Evolutionary conservation across 1,140 invertebrate genomes (phyloP).

Genomic region (Venustaconcha ellipsiformis): DNA sequence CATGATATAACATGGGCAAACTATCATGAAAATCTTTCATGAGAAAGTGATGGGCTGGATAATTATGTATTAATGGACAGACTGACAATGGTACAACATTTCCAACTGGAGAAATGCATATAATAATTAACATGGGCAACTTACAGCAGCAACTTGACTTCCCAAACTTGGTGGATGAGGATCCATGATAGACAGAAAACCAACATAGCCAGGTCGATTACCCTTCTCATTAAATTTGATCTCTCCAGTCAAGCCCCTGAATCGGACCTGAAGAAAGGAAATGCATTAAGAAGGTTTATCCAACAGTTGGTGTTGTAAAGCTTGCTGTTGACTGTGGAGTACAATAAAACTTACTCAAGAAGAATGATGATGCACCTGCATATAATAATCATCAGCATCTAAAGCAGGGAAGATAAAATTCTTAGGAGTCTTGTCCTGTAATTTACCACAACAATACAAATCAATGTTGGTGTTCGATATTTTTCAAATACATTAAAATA

Average conservation of each 20-base stretch:
- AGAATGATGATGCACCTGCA: background rate
- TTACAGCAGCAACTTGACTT: constrained; percentile 1
- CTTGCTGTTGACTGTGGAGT: background rate
- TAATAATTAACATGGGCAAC: background rate
- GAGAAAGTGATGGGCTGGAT: too few species aligned
- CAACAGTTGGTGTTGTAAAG: background rate
- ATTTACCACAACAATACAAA: background rate
- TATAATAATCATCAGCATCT: background rate
- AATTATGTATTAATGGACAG: too few species aligned
- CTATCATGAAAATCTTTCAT: too few species aligned
- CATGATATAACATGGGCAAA: too few species aligned
- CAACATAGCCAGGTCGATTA: constrained; percentile 32
- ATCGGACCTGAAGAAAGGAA: constrained; percentile 23
- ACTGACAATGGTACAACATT: background rate
- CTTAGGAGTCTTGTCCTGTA: too few species aligned
- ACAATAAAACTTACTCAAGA: background rate
- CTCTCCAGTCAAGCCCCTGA: constrained; percentile 28
- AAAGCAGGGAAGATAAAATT: background rate
- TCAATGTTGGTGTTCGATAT: background rate
- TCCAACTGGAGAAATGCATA: background rate
- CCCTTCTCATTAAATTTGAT: constrained; percentile 26
- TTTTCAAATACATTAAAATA: background rate
- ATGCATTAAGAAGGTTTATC: background rate
- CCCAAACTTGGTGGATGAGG: constrained; percentile 22
- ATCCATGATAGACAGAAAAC: constrained; percentile 26